These are phyloP conservation scores for Plectrocnemia conspersa DNA, from an alignment of 1,140 invertebrate genomes.

Conservation along the genomic window DNA sequence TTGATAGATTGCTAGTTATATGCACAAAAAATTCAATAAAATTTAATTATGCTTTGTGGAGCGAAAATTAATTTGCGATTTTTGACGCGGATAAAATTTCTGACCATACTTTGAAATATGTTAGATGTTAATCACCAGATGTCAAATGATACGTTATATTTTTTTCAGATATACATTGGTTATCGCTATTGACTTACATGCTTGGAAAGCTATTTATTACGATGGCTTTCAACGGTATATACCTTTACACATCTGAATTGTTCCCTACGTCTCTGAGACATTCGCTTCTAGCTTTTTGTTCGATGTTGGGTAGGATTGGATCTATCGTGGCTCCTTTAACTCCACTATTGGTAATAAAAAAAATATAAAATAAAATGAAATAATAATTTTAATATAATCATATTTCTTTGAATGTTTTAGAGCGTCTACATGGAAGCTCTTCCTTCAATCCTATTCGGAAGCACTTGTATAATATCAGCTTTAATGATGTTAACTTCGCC, in stretches of 20 bases:
- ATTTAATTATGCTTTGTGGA: too few relatives aligned
- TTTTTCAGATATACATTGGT: slow-evolving; percentile 26
- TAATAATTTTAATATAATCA: background rate
- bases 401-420: slow-evolving; percentile 19
- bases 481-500: slow-evolving; percentile 54
- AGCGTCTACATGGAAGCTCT: slow-evolving; percentile 40
- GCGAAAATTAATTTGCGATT: too few relatives aligned
- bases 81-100: too few relatives aligned
- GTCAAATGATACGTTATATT: too few relatives aligned
- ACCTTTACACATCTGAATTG: slow-evolving; percentile 62
- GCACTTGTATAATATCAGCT: slow-evolving; percentile 54
- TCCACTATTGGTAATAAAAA: slow-evolving; percentile 52
- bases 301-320: slow-evolving; percentile 63
- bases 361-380: background rate
- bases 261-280: slow-evolving; percentile 61
- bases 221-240: slow-evolving; percentile 57
- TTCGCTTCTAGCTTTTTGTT: slow-evolving; percentile 58
- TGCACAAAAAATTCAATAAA: too few relatives aligned
- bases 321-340: slow-evolving; percentile 65
- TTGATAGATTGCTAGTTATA: too few relatives aligned
- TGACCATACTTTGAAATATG: too few relatives aligned
- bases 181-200: slow-evolving; percentile 44
- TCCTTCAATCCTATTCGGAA: slow-evolving; percentile 61
- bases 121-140: too few relatives aligned
- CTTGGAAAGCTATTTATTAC: slow-evolving; percentile 65